Evolutionary conservation across 2,888 invertebrate genomes (phyloP).

Genomic region (Mongoloraphidia duomilia): DNA sequence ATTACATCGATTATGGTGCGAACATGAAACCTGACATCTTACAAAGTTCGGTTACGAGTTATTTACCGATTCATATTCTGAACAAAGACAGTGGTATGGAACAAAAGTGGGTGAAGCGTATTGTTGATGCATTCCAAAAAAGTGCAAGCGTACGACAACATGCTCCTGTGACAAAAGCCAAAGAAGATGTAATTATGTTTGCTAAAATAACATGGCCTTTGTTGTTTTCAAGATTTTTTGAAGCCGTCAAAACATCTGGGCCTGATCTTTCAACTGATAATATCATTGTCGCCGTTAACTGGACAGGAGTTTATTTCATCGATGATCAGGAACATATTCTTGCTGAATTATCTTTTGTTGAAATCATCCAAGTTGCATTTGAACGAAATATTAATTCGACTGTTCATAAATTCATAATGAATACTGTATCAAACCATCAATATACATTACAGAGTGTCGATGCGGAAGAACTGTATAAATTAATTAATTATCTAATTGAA

Average conservation of each 20-base stretch:
- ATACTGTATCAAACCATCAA: constrained; percentile 77
- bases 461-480: constrained; percentile 68
- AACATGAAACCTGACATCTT: constrained; percentile 52
- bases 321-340: constrained; percentile 86
- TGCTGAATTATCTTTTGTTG: constrained; percentile 72
- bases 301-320: constrained; percentile 83
- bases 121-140: constrained; percentile 54
- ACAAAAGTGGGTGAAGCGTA: constrained; percentile 56
- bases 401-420: constrained; percentile 55
- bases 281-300: constrained; percentile 85
- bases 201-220: constrained; percentile 90
- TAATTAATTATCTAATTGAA: constrained; percentile 72
- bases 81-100: constrained; percentile 27
- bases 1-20: constrained; percentile 68
- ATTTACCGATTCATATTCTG: constrained; percentile 65
- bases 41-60: constrained; percentile 56
- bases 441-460: constrained; percentile 82
- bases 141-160: constrained; percentile 56
- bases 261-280: constrained; percentile 51
- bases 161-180: constrained; percentile 52
- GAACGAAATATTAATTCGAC: constrained; percentile 35
- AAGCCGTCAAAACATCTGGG: constrained; percentile 66
- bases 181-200: constrained; percentile 82
- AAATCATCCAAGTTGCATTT: constrained; percentile 63
- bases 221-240: constrained; percentile 86